These are phyloP conservation scores for Oryzias celebensis DNA, from an alignment of 2,113 vertebrate species.

Conservation along the genomic window DNA sequence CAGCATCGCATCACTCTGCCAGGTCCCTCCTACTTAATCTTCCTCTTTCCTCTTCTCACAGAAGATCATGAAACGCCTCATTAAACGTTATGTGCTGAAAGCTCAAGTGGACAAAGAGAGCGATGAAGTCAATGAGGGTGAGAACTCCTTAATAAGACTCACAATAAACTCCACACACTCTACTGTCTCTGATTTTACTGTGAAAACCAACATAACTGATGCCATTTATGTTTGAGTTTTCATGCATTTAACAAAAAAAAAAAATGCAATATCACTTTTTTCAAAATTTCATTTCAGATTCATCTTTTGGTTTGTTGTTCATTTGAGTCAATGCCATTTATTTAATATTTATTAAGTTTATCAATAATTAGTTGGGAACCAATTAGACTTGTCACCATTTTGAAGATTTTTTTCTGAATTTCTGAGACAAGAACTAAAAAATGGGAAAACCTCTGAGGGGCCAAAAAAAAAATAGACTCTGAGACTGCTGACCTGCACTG, in stretches of 20 bases:
- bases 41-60: slow-evolving; percentile 58
- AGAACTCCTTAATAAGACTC: slow-evolving; percentile 37
- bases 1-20: slow-evolving; percentile 6
- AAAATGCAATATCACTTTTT: no score
- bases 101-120: slow-evolving; percentile 96
- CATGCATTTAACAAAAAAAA: neutral
- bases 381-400: neutral
- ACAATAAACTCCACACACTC: slow-evolving; percentile 3
- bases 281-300: neutral
- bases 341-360: no score
- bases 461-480: neutral
- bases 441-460: neutral
- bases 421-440: neutral
- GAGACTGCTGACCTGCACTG: neutral
- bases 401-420: neutral
- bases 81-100: slow-evolving; percentile 95
- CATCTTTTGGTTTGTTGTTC: no score
- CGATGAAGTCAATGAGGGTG: slow-evolving; percentile 98
- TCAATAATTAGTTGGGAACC: no score
- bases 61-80: slow-evolving; percentile 98
- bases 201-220: no score
- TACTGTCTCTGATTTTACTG: no score
- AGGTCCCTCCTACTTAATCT: slow-evolving; percentile 13
- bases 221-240: neutral
- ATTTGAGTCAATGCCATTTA: no score